Base-by-base conservation (phyloP, 2,888 invertebrate genomes). In the Sinohyriopsis cumingii region DNA sequence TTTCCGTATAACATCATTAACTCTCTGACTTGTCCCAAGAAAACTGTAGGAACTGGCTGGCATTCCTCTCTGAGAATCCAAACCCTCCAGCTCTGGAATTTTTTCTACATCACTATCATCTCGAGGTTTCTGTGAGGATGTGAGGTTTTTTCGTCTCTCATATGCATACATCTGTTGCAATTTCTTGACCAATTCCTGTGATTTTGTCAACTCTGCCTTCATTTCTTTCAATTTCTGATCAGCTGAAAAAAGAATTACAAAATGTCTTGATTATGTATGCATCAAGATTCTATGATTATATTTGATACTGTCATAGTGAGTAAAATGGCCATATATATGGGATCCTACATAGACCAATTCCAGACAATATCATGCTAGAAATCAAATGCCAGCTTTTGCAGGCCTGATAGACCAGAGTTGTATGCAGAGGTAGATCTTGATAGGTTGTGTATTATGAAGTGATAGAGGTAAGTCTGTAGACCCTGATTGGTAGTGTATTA, bases 1-100 rank as follows among this genome's bases (percentile, higher is more conserved):
- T 72, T 84, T 85, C 59, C 85, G 72, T 45, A 86, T 82, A 59
- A 86, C 75, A 71, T 86, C 86, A 75, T 81, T 82, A 22, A 85
- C 77, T 59, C 85, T 66, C 12, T 81, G 76, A 65, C 68, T 75
- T 22, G 71, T 68, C 19, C 82, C 81, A 4, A 82, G 71, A 67
- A 81, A 78, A 25, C 77, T 69, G 65, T 81, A 77, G 4, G 79
- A 79, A 20, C 77, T 68, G n/a, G 75, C 73, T 18, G 67, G 69
- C n/a, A 62, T n/a, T 59, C 66, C 69, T 20, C 69, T 45, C 45
- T 45, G 45, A 15, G 45, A 45, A 45, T 45, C 45, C 15, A 45
- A 45, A 45, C 45, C 45, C 45, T 45, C 45, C 12, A 45, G 45
- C n/a, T 56, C 62, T 3, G 73, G 70, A 24, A 73, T 68, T 63